phyloP scores from a whole-genome alignment of 2,888 invertebrate species.

The Drosophila algonquin region DNA sequence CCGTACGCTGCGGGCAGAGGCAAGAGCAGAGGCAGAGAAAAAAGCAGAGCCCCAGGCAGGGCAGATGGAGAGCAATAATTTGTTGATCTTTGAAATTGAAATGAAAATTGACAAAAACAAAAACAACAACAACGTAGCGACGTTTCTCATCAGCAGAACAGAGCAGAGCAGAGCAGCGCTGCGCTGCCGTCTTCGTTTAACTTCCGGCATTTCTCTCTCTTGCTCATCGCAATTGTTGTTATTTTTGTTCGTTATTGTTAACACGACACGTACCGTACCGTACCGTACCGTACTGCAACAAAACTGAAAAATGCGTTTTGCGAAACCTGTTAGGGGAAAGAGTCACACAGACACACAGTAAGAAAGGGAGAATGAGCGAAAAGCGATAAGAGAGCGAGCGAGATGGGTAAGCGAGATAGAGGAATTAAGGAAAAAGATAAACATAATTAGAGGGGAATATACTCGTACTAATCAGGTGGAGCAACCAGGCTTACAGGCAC shows the following conservation, averaged over 20 bases:
- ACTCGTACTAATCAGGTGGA: slow-evolving; percentile 11
- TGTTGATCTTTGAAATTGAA: slow-evolving; percentile 33
- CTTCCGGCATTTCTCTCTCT: slow-evolving; percentile 68
- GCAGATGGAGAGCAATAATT: slow-evolving; percentile 22
- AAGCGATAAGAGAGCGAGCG: background rate
- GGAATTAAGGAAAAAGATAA: slow-evolving; percentile 41
- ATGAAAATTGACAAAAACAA: slow-evolving; percentile 42
- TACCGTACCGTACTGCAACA: slow-evolving; percentile 37
- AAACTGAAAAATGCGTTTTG: slow-evolving; percentile 45
- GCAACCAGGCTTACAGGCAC: background rate
- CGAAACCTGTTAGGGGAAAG: slow-evolving; percentile 39
- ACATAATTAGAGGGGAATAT: slow-evolving; percentile 37
- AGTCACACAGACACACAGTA: slow-evolving; percentile 15
- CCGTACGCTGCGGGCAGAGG: slow-evolving; percentile 5
- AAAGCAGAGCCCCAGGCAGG: background rate
- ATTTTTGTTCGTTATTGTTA: slow-evolving; percentile 34
- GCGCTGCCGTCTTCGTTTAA: slow-evolving; percentile 50
- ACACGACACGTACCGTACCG: slow-evolving; percentile 40
- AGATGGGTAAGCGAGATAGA: background rate
- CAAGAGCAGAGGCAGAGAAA: background rate
- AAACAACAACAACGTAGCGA: slow-evolving; percentile 5
- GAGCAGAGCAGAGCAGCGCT: background rate
- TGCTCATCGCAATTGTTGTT: slow-evolving; percentile 57
- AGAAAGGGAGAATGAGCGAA: background rate
- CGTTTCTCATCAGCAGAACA: slow-evolving; percentile 17